Evolutionary conservation across 2,888 invertebrate genomes (phyloP).

Genomic region (Ecliptopera silaceata): DNA sequence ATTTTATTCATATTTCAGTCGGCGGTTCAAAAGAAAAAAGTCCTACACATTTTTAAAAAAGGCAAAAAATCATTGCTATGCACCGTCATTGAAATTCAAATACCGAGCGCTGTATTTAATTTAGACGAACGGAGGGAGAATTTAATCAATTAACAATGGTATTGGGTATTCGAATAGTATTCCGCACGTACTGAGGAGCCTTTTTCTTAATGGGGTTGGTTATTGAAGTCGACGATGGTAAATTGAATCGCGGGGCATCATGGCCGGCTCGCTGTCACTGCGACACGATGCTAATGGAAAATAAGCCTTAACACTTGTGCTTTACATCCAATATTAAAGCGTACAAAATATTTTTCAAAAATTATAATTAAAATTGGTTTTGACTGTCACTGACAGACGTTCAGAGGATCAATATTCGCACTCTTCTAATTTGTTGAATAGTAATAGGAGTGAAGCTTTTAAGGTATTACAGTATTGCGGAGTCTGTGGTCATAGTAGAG

Average conservation of each 20-base stretch:
- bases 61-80: slow-evolving; percentile 32
- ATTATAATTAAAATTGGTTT: neutral
- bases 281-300: neutral
- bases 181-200: slow-evolving; percentile 37
- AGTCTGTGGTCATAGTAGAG: slow-evolving; percentile 24
- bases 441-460: neutral
- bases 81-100: slow-evolving; percentile 37
- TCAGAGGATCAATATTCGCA: neutral
- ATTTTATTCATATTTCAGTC: neutral
- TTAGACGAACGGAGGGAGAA: slow-evolving; percentile 34
- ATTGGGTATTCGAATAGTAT: slow-evolving; percentile 33
- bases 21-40: neutral
- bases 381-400: neutral
- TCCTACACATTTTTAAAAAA: neutral
- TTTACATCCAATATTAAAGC: neutral
- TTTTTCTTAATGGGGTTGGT: slow-evolving; percentile 39
- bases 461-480: neutral
- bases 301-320: neutral
- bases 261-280: slow-evolving; percentile 4
- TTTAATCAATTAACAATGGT: slow-evolving; percentile 38
- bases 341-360: neutral
- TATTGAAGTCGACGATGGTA: slow-evolving; percentile 34
- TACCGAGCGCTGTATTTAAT: slow-evolving; percentile 36
- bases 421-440: neutral
- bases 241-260: slow-evolving; percentile 38